Percentiles rank a stretch among this genome's conserved stretches.
These are phyloP conservation scores for Drosophila subquinaria DNA, from an alignment of 2,888 invertebrate species.

Conservation along the genomic window DNA sequence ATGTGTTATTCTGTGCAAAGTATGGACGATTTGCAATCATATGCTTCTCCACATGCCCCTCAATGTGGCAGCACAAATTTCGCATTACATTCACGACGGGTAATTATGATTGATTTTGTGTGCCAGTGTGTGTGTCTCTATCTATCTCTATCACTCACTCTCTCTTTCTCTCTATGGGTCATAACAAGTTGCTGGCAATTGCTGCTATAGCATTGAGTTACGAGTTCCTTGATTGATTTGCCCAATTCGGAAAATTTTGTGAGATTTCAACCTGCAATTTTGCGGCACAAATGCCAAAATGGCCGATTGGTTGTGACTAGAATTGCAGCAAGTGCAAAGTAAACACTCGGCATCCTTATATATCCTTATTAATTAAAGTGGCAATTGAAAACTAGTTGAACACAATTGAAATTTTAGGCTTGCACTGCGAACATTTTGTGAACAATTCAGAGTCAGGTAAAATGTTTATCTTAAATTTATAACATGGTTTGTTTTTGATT, in stretches of 20 bases:
- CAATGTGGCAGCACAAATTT: constrained; percentile 15
- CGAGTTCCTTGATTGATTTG: constrained; percentile 48
- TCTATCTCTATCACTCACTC: neutral
- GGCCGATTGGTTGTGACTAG: constrained; percentile 4
- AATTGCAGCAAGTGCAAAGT: constrained; percentile 2
- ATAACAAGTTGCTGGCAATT: constrained; percentile 33
- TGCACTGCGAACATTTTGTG: neutral
- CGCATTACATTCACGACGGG: constrained; percentile 28
- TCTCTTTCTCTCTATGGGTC: neutral
- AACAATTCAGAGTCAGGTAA: neutral
- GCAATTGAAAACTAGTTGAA: constrained; percentile 26
- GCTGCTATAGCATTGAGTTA: constrained; percentile 31
- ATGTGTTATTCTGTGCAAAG: constrained; percentile 65
- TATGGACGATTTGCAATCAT: constrained; percentile 46
- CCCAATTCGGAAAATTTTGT: constrained; percentile 31
- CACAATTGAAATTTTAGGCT: constrained; percentile 14
- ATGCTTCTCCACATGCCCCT: constrained; percentile 1
- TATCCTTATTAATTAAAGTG: constrained; percentile 39
- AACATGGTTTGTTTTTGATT: no score
- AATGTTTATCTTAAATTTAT: neutral
- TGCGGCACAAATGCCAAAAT: constrained; percentile 7
- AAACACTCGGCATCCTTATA: constrained; percentile 1
- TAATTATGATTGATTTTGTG: constrained; percentile 75
- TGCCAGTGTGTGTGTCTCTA: neutral
- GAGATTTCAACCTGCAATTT: constrained; percentile 33